Conservation (phyloP, 2,888 invertebrate species). For the Sialis lutaria region DNA sequence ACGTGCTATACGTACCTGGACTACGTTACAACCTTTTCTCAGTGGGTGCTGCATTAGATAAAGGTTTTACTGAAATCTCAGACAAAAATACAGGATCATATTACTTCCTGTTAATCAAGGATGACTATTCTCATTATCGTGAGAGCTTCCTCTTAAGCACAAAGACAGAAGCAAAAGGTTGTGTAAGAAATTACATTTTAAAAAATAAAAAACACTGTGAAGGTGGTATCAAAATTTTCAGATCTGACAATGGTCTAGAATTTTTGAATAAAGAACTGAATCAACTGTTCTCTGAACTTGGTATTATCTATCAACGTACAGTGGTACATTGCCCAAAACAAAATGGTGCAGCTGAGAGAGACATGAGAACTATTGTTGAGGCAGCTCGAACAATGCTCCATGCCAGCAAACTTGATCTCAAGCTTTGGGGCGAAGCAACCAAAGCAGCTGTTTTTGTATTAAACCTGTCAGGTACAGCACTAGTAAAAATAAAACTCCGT, state of each 20-base stretch:
- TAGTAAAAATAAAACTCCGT: conserved; percentile 13
- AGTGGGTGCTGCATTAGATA: conserved; percentile 8
- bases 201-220: conserved; percentile 14
- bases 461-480: conserved; percentile 11
- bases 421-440: conserved; percentile 18
- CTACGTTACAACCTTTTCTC: conserved; percentile 10
- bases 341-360: conserved; percentile 19
- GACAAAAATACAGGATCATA: neutral
- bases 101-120: conserved; percentile 10
- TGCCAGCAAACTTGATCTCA: conserved; percentile 11
- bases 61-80: conserved; percentile 4
- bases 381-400: conserved; percentile 15
- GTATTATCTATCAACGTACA: conserved; percentile 15
- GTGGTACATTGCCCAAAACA: conserved; percentile 19
- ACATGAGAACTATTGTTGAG: conserved; percentile 19
- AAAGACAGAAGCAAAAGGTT: conserved; percentile 10
- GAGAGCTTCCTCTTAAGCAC: conserved; percentile 11
- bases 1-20: conserved; percentile 5
- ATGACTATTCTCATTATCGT: conserved; percentile 11
- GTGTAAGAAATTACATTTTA: conserved; percentile 11
- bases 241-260: conserved; percentile 16
- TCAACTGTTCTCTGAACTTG: conserved; percentile 11
- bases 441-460: conserved; percentile 11
- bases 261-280: conserved; percentile 13
- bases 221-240: conserved; percentile 12